These are phyloP conservation scores for Isichthys henryi DNA, from an alignment of 2,113 vertebrate species.

Conservation along the genomic window DNA sequence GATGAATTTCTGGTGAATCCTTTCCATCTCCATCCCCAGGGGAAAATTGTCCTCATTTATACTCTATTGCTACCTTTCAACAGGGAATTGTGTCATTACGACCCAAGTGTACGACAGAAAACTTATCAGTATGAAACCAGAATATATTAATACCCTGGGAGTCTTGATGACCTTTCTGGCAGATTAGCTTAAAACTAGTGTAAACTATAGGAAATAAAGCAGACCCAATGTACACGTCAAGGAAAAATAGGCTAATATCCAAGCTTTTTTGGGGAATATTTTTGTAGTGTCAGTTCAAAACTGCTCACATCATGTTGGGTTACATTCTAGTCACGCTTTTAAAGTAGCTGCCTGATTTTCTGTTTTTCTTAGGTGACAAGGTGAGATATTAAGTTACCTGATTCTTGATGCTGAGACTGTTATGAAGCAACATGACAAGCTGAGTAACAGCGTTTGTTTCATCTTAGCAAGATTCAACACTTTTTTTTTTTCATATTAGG, in stretches of 20 bases:
- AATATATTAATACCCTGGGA: slow-evolving; percentile 11
- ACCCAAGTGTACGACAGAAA: not conserved
- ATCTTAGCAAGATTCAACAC: not conserved
- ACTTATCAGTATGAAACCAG: not conserved
- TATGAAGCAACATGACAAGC: not conserved
- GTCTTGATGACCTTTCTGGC: not conserved
- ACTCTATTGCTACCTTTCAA: not conserved
- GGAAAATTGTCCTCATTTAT: not conserved
- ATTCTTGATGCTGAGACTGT: not conserved
- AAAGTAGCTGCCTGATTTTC: not conserved
- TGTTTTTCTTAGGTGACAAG: not conserved
- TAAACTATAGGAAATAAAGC: not conserved
- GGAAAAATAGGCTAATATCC: not conserved
- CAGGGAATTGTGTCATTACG: not conserved
- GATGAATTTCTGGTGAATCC: not conserved
- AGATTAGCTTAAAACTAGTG: not conserved
- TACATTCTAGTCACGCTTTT: not conserved
- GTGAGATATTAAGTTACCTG: not conserved
- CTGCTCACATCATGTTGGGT: not conserved
- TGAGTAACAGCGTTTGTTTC: not conserved
- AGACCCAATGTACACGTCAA: not conserved
- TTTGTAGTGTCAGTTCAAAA: not conserved
- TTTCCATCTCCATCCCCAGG: not conserved
- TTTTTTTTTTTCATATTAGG: not conserved
- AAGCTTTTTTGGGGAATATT: not conserved